Conservation (phyloP, 2,113 vertebrate species). For the Meleagris gallopavo region DNA sequence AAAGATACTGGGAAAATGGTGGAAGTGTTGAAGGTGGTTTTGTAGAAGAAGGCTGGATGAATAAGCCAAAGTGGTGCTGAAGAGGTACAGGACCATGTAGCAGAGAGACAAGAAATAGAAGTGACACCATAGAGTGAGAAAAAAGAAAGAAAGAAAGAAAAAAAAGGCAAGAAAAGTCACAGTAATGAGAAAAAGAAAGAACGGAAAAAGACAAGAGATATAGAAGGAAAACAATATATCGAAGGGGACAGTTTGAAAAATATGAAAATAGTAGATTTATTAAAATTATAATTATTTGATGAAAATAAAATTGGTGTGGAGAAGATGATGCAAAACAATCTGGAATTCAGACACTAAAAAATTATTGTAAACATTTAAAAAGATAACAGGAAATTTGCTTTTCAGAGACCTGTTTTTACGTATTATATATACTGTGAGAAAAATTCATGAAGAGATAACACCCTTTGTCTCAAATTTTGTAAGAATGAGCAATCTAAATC, state of each 20-base stretch:
- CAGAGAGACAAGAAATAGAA: neutral
- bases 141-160: no score
- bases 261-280: neutral
- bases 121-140: neutral
- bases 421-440: neutral
- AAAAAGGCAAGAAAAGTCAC: neutral
- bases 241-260: neutral
- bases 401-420: neutral
- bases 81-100: neutral
- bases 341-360: neutral
- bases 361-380: neutral
- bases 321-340: neutral
- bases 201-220: neutral
- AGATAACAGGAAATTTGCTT: neutral
- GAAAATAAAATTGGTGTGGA: neutral
- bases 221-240: neutral
- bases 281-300: neutral
- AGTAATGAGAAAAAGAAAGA: neutral
- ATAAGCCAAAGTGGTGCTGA: neutral
- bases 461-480: neutral
- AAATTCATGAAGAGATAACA: neutral
- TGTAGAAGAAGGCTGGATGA: neutral
- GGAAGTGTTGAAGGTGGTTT: neutral
- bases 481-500: neutral
- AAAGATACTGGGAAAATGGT: neutral